Evolutionary conservation across 2,113 vertebrate species (phyloP), one percentile per base, ranked within the genome.

Genomic region (Gavia stellata): DNA sequence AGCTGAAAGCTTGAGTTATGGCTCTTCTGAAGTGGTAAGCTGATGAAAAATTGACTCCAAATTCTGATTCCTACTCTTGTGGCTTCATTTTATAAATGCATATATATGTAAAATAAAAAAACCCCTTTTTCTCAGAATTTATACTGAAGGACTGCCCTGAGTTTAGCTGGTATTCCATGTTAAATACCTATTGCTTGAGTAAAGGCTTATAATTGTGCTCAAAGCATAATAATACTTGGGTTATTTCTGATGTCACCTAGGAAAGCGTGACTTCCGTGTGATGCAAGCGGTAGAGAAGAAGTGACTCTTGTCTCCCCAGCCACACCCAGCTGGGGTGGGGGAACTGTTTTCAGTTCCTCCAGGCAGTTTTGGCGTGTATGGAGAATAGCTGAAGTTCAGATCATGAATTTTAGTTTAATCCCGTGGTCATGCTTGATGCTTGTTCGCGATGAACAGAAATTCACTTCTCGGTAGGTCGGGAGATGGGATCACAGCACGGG

Each of bases 21-120:
- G 29, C 21, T 63, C 55, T 90, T 93, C 80, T 47, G 92, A 93
- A 65, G 28, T 42, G 28, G 96, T 94, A 63, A 96, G 74, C 52
- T 72, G 63, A 90, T 95, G 92, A 94, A 92, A 96, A 85, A 87
- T 66, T n/a, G 72, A 53, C 71, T 82, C 19, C 16, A 34, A 38
- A 33, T 49, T 49, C 62, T 29, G 5, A 61, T 75, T 55, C n/a
- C 50, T 87, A 20, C 31, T 62, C 56, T 80, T 71, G 42, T 42
- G 53, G 44, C 91, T 91, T 67, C 59, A 59, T 25, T 47, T 79
- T 59, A 20, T 65, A 38, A 65, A 68, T 53, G 75, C 14, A 59
- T 63, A 65, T 88, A 79, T 81, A 62, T 63, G 56, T 58, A 77
- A 68, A 81, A 91, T 80, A 47, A 67, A 53, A 28, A 29, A 61